Evolutionary conservation across 2,888 invertebrate genomes (phyloP), one percentile per base, ranked within the genome.

Genomic region (Noctua janthina): DNA sequence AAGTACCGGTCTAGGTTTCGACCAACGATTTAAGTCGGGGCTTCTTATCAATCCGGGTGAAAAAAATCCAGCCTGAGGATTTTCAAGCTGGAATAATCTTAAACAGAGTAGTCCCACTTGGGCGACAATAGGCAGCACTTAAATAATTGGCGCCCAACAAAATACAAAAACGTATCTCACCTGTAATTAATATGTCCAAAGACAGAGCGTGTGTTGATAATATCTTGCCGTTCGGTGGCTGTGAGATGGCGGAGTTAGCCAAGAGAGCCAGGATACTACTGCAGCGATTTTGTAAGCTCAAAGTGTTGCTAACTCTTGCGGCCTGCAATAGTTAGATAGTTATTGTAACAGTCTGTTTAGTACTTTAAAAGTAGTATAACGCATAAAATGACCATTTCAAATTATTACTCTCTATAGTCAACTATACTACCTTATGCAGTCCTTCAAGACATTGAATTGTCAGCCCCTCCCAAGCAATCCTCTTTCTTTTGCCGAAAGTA

Each of bases 121-220:
- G 76, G 75, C 51, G 54, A 62, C 76, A 68, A 68, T 68, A 68
- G n/a, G 13, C 46, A 46, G 46, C 46, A 46, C 13, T 46, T 46
- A 15, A 1, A 8, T 1, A 15, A 59, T 23, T 76, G 71, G 59
- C 72, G 39, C 59, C 72, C 74, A 70, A 51, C 46, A 46, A 68
- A 59, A 20, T 46, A 35, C 8, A 13, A 17, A 13, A 54, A 43
- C 15, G 35, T 35, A 62, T 92, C 66, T 75, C 95, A 97, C 97
- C 97, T 76, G 98, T 98, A 79, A 99, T 97, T 46, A 99, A 97
- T 35, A 99, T 98, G 93, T 99, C 99, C 96, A 99, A 98, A 66
- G 99, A 99, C 85, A 99, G 96, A 0, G 99, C 99, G 92, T 99
- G 99, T 0, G 99, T 98, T 54, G 99, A 98, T 69, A 99, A 97